Evolutionary conservation across 2,113 vertebrate genomes (phyloP).

Genomic region (Coptodon rendalli): DNA sequence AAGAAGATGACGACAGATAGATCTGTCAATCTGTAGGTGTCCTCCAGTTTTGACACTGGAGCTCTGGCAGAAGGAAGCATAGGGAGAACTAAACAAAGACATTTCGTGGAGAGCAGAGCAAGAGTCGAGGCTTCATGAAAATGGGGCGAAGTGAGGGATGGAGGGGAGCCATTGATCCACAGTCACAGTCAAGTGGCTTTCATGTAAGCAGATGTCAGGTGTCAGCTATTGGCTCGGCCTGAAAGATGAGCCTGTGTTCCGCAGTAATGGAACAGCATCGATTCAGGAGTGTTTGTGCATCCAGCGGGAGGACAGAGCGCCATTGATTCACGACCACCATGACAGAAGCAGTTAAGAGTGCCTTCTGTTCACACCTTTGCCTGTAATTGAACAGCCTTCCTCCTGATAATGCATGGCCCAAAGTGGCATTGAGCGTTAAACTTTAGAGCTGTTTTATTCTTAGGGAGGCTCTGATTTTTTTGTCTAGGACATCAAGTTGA

Average conservation of each 20-base stretch:
- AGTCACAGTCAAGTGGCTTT: conserved; percentile 61
- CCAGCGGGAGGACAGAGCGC: conserved; percentile 24
- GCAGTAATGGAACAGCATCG: conserved; percentile 64
- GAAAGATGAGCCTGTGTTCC: conserved; percentile 66
- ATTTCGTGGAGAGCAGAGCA: conserved; percentile 1
- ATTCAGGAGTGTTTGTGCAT: conserved; percentile 58
- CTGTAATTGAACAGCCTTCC: conserved; percentile 16
- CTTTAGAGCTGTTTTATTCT: background rate
- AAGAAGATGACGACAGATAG: background rate
- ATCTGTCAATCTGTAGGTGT: background rate
- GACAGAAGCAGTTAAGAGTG: conserved; percentile 52
- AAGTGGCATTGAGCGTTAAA: background rate
- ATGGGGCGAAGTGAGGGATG: background rate
- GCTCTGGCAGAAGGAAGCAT: background rate
- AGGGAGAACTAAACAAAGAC: conserved; percentile 20
- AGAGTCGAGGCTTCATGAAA: conserved; percentile 29
- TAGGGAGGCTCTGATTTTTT: background rate
- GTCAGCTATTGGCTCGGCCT: conserved; percentile 57
- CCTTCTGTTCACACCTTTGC: conserved; percentile 42
- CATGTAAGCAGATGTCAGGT: conserved; percentile 71
- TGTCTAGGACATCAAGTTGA: background rate
- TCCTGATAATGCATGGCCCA: conserved; percentile 20
- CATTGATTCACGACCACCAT: conserved; percentile 59
- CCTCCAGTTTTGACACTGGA: background rate
- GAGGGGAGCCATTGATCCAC: conserved; percentile 46